Evolutionary conservation across 35 echinoderm and acorn worm genomes (phyloP), one percentile per base, ranked within the genome.

Genomic region (Patiria miniata): DNA sequence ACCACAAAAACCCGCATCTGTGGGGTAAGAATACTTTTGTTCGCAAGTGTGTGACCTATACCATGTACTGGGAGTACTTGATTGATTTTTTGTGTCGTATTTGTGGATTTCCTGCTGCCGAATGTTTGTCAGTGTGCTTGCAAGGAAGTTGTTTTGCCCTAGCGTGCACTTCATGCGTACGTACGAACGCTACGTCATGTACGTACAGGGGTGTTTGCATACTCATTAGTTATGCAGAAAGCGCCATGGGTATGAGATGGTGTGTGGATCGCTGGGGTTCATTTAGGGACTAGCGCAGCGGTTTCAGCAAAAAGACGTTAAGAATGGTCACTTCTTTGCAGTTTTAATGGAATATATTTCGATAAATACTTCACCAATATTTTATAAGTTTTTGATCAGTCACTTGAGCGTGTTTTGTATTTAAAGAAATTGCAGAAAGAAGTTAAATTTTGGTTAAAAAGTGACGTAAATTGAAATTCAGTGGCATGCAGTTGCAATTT

Each of bases 101-200:
- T 84, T 82, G 18, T 39, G 59, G 39, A 81, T 81, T 39, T 52
- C 21, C 78, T 90, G 21, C 15, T 30, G 44, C 68, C 36, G 30
- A 77, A 69, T 78, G 83, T 78, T 84, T 76, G 80, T 83, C 52
- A 73, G 38, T 77, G 80, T 61, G 60, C 61, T 42, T 18, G 47
- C 28, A 29, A 61, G 83, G 68, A 69, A 86, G 60, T 86, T 77
- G 39, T 77, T 86, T 86, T 51, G 5, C 7, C 78, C 40, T 47
- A 47, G 59, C 59, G 39, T 77, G 68, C 36, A 40, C 59, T 33
- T 40, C 21, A 57, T 29, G n/a, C n/a, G 18, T 36, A 21, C 26
- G 16, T n/a, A 39, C 42, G 38, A 29, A 39, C 22, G 57, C 40
- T 86, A 37, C 28, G 19, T 73, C 65, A 44, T 59, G 40, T 38